Conservation (phyloP, 2,113 vertebrate genomes). For the Thunnus maccoyii region DNA sequence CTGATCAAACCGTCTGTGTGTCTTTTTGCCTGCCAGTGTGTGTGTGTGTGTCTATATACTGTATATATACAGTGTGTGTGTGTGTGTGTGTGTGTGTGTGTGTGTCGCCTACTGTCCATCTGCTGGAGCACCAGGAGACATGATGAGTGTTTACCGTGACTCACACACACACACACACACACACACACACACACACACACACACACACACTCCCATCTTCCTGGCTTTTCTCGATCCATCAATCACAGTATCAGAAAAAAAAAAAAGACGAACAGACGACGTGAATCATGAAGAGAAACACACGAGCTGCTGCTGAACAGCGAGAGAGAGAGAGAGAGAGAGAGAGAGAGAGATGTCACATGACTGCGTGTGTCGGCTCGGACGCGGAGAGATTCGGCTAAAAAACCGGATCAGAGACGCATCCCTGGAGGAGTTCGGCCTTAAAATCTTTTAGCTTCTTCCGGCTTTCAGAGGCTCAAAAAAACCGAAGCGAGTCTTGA, state of each 20-base stretch:
- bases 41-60: slow-evolving; percentile 17
- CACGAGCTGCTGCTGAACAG: not conserved
- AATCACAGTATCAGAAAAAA: slow-evolving; percentile 23
- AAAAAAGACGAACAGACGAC: slow-evolving; percentile 24
- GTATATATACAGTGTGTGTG: slow-evolving; percentile 45
- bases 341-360: no score
- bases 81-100: slow-evolving; percentile 28
- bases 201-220: not conserved
- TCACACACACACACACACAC: slow-evolving; percentile 33
- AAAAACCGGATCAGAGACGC: not conserved
- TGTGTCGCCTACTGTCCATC: slow-evolving; percentile 70
- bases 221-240: slow-evolving; percentile 27
- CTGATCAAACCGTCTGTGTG: not conserved
- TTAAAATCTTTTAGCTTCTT: no score
- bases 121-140: slow-evolving; percentile 61
- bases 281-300: slow-evolving; percentile 31
- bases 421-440: slow-evolving; percentile 6
- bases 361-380: not conserved
- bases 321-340: no score
- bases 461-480: no score
- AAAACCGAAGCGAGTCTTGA: no score
- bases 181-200: not conserved
- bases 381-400: no score
- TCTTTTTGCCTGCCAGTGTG: slow-evolving; percentile 11
- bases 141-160: slow-evolving; percentile 62